A percentile compares a stretch with the other conserved stretches of the same genome.
phyloP scores from a whole-genome alignment of 2,113 vertebrate genomes.

The Hoplias malabaricus region DNA sequence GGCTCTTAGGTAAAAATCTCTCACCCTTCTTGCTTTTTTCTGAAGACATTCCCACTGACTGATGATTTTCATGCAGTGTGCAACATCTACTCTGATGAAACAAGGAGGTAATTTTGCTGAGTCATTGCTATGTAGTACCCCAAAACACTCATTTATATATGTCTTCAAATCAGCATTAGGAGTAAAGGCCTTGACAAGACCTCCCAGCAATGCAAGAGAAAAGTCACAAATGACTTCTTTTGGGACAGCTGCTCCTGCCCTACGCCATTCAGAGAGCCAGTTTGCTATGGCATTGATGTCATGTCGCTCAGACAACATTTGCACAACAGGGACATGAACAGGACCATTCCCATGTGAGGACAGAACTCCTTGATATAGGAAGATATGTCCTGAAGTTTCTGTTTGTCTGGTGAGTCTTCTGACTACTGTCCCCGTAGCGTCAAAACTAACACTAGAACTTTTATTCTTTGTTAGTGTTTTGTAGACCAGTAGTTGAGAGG shows the following conservation, averaged over 20 bases:
- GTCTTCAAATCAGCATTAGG: no score
- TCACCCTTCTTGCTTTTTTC: no score
- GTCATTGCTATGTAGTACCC: no score
- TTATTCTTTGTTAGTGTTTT: slow-evolving; percentile 12
- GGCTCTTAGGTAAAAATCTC: no score
- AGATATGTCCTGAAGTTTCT: slow-evolving; percentile 29
- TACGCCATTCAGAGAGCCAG: slow-evolving; percentile 39
- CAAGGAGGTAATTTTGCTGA: no score
- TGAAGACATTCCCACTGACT: slow-evolving; percentile 36
- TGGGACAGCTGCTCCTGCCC: slow-evolving; percentile 12
- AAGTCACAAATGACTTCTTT: slow-evolving; percentile 30
- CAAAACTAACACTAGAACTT: slow-evolving; percentile 23
- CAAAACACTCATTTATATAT: no score
- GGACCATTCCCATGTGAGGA: slow-evolving; percentile 17
- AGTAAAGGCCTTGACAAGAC: no score
- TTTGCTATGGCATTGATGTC: slow-evolving; percentile 20
- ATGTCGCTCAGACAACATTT: slow-evolving; percentile 39
- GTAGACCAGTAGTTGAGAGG: slow-evolving; percentile 32
- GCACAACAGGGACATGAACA: no score
- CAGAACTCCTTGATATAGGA: slow-evolving; percentile 38
- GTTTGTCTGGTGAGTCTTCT: slow-evolving; percentile 30
- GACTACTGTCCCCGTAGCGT: slow-evolving; percentile 37
- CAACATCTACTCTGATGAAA: slow-evolving; percentile 43
- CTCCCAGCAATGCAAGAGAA: slow-evolving; percentile 32
- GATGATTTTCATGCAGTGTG: slow-evolving; percentile 45